A percentile compares a stretch with the other conserved stretches of the same genome.
Conservation (phyloP, 2,797 vertebrate genomes). For the Poecilia wingei region DNA sequence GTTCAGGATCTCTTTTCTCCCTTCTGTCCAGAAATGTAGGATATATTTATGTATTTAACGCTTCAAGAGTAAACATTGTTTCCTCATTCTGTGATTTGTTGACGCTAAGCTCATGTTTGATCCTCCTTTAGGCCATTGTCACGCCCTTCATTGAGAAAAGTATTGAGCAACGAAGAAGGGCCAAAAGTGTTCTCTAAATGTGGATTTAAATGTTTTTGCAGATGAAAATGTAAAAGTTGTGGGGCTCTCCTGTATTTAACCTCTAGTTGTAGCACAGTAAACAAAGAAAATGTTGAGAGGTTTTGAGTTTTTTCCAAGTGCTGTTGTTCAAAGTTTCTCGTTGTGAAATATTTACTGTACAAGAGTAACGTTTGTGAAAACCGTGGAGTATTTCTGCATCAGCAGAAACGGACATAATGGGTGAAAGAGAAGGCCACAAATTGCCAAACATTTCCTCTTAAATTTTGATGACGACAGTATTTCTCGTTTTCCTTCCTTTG, state of each 20-base stretch:
- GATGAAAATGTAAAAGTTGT: background rate
- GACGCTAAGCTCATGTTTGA: background rate
- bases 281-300: background rate
- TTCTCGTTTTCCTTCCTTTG: background rate
- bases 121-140: slow-evolving; percentile 40
- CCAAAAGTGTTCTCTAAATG: background rate
- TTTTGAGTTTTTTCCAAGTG: background rate
- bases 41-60: background rate
- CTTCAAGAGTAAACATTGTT: background rate
- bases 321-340: background rate
- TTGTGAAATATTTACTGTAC: slow-evolving; percentile 10
- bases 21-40: background rate
- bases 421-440: background rate
- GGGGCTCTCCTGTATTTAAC: background rate
- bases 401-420: background rate
- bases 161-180: slow-evolving; percentile 6
- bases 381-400: slow-evolving; percentile 8
- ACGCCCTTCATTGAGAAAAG: background rate
- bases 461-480: background rate
- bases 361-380: background rate
- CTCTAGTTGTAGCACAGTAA: background rate
- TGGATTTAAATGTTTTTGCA: background rate
- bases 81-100: background rate
- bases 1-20: background rate
- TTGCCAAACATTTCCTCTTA: background rate